A percentile compares a stretch with the other conserved stretches of the same genome.
These are phyloP conservation scores for Asarcornis scutulata DNA, from an alignment of 2,113 vertebrate species.

Conservation along the genomic window DNA sequence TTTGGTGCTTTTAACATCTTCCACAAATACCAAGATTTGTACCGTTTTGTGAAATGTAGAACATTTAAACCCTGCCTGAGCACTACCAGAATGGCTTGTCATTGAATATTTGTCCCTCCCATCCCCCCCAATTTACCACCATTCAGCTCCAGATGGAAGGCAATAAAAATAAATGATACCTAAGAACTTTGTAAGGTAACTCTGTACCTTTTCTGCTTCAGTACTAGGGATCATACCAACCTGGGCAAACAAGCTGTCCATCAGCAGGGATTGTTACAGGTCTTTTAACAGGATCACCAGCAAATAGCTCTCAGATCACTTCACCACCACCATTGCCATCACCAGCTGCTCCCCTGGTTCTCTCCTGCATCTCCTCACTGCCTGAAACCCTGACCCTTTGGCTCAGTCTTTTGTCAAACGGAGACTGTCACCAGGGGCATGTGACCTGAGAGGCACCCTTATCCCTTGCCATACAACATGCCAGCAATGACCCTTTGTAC, in stretches of 20 bases:
- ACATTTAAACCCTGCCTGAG: neutral
- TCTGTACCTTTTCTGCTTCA: neutral
- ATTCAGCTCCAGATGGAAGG: neutral
- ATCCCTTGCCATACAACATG: too few species aligned
- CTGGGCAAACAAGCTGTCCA: neutral
- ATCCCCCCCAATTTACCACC: neutral
- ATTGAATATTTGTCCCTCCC: neutral
- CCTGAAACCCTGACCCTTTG: too few species aligned
- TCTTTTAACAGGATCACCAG: neutral
- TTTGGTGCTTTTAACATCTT: neutral
- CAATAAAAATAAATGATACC: neutral
- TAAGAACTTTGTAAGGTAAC: neutral
- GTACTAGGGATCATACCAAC: neutral
- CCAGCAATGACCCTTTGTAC: too few species aligned
- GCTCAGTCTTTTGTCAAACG: too few species aligned
- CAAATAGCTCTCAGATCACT: neutral
- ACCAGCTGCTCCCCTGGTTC: too few species aligned
- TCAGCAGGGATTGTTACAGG: neutral
- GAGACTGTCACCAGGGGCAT: too few species aligned
- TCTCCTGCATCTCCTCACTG: too few species aligned
- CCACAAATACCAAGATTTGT: neutral
- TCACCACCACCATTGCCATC: neutral
- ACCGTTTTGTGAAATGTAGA: neutral
- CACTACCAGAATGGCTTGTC: neutral
- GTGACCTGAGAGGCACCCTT: too few species aligned